phyloP scores from a whole-genome alignment of 2,888 invertebrate species.

The Andrena bucephala region DNA sequence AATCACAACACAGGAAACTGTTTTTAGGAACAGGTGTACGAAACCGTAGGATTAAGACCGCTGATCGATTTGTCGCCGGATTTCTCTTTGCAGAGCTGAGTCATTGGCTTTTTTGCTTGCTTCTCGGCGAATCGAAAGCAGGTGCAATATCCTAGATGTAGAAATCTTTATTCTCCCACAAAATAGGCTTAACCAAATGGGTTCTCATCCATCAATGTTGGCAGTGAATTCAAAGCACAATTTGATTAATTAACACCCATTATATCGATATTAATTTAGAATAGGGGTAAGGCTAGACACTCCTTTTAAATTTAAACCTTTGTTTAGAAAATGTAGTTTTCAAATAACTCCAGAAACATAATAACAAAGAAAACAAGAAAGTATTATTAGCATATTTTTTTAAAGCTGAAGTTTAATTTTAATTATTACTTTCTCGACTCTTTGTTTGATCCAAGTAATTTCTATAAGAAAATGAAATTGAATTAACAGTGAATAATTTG shows the following conservation, averaged over 20 bases:
- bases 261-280: neutral
- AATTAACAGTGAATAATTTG: neutral
- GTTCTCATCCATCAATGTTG: neutral
- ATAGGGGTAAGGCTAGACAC: neutral
- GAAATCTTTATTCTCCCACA: slow-evolving; percentile 60
- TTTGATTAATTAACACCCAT: neutral
- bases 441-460: no score
- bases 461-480: neutral
- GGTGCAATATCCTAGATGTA: slow-evolving; percentile 64
- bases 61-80: slow-evolving; percentile 70
- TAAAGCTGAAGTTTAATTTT: no score
- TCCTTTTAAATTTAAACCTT: neutral
- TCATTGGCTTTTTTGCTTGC: slow-evolving; percentile 66
- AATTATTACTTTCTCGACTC: no score
- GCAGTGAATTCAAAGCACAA: neutral
- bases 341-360: no score
- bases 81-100: slow-evolving; percentile 73
- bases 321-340: neutral
- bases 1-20: slow-evolving; percentile 30
- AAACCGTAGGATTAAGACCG: slow-evolving; percentile 53
- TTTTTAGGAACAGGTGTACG: slow-evolving; percentile 39
- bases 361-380: no score
- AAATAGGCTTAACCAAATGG: slow-evolving; percentile 7
- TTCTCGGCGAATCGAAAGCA: slow-evolving; percentile 65
- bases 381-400: no score